These are phyloP conservation scores for Cladopsammia gracilis DNA, from an alignment of 64 coral and sea anemone genomes.

Conservation along the genomic window DNA sequence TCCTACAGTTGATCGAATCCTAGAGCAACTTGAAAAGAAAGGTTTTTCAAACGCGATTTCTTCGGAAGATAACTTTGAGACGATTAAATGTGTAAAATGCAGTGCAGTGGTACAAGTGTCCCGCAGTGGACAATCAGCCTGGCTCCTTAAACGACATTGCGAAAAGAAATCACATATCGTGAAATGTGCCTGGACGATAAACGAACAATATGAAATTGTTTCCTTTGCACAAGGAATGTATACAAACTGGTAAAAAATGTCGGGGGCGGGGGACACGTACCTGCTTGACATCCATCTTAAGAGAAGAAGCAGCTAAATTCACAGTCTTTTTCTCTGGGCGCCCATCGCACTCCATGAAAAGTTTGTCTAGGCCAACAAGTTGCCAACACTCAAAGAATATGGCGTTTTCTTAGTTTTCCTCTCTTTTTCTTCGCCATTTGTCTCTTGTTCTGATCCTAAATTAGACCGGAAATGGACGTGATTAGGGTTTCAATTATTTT, in stretches of 20 bases:
- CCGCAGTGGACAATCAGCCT: not conserved
- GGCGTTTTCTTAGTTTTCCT: not conserved
- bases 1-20: not conserved
- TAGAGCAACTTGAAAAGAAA: not conserved
- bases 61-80: no score
- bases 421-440: no score
- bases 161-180: not conserved
- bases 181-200: not conserved
- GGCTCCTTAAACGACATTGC: not conserved
- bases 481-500: not conserved
- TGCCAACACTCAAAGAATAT: not conserved
- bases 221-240: not conserved
- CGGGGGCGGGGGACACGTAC: not conserved
- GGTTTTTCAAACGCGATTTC: not conserved
- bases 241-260: no score
- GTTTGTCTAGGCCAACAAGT: not conserved
- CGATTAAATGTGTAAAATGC: not conserved
- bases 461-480: not conserved
- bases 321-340: not conserved
- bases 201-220: not conserved
- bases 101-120: not conserved
- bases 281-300: slow-evolving; percentile 3
- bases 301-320: not conserved
- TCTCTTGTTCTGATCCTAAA: not conserved
- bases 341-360: not conserved